These are phyloP conservation scores for Pangasianodon hypophthalmus DNA, from an alignment of 2,113 vertebrate species.

Conservation along the genomic window DNA sequence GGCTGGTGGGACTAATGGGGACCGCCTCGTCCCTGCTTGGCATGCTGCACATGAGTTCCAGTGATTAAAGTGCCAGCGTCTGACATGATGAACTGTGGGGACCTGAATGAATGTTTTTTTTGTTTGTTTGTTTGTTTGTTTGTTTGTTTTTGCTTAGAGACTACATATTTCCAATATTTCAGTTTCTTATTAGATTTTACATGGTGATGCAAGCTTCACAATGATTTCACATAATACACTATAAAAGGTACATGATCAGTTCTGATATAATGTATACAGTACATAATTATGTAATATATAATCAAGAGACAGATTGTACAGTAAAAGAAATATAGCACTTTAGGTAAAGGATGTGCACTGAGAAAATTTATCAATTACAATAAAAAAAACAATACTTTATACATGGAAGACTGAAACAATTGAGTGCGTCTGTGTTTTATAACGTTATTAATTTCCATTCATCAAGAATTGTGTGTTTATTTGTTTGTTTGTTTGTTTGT, in stretches of 20 bases:
- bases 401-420: not conserved
- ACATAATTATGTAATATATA: not conserved
- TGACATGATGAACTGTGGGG: conserved; percentile 15
- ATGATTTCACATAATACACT: not conserved
- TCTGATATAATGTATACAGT: not conserved
- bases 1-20: conserved; percentile 92
- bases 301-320: not conserved
- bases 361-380: not conserved
- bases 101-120: not conserved
- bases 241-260: too few species aligned
- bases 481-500: not conserved
- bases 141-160: not conserved
- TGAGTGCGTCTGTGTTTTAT: not conserved
- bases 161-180: not conserved
- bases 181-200: not conserved
- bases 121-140: not conserved
- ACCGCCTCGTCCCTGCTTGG: conserved; percentile 86
- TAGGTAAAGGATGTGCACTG: not conserved
- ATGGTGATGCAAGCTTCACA: not conserved
- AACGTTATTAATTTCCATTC: not conserved
- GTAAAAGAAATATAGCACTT: not conserved
- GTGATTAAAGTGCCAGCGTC: conserved; percentile 51
- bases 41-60: conserved; percentile 74
- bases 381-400: not conserved
- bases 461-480: not conserved